These are phyloP conservation scores for Tokudaia muenninki DNA, from an alignment of 2,797 vertebrate species.

Conservation along the genomic window DNA sequence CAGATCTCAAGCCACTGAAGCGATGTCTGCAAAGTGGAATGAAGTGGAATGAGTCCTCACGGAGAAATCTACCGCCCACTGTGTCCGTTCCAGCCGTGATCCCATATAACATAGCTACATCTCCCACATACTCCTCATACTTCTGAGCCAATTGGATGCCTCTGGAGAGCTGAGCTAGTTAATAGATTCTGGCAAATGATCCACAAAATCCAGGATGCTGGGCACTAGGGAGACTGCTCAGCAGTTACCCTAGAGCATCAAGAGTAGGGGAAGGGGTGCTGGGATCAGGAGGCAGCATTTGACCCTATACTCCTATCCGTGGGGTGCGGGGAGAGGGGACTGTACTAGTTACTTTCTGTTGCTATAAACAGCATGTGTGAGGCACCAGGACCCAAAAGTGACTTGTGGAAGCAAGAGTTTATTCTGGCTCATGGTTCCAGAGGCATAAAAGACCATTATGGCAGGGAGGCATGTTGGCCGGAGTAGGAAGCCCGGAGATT, in stretches of 20 bases:
- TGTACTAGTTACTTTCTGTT: neutral
- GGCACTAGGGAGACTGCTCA: neutral
- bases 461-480: neutral
- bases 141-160: neutral
- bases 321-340: no score
- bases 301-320: rapidly evolving
- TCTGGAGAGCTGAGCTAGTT: neutral
- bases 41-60: neutral
- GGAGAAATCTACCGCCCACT: neutral
- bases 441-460: neutral
- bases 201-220: neutral
- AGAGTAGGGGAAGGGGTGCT: neutral
- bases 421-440: neutral
- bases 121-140: neutral
- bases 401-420: neutral
- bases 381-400: neutral
- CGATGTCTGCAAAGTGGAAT: neutral
- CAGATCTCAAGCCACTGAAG: neutral
- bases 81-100: neutral
- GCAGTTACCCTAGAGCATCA: neutral
- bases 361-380: neutral
- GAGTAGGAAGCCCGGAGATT: neutral
- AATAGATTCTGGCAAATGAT: neutral
- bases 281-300: neutral
- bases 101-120: no score